Evolutionary conservation across 2,888 invertebrate genomes (phyloP).

Genomic region (Helobdella robusta): DNA sequence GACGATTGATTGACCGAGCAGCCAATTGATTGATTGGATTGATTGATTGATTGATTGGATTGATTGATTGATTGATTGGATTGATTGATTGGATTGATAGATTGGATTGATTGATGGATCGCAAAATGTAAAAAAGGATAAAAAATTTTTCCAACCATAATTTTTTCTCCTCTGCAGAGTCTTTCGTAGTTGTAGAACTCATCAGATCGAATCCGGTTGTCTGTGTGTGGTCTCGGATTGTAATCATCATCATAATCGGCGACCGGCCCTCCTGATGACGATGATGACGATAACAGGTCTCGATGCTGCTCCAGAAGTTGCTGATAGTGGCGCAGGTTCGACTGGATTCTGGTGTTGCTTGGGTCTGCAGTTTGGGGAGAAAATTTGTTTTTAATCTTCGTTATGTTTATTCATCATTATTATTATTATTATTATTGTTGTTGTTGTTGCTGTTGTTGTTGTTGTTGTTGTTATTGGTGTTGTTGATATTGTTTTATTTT

Average conservation of each 20-base stretch:
- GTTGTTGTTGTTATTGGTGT: too few species aligned
- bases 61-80: too few species aligned
- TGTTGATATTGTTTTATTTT: too few species aligned
- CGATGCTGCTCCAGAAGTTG: slow-evolving; percentile 62
- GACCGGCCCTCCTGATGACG: slow-evolving; percentile 36
- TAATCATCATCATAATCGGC: slow-evolving; percentile 1
- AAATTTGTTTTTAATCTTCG: too few species aligned
- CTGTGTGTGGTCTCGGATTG: neutral
- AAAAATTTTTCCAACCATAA: slow-evolving; percentile 27
- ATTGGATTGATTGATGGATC: too few species aligned
- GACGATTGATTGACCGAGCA: too few species aligned
- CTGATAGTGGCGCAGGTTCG: slow-evolving; percentile 83
- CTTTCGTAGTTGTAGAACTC: slow-evolving; percentile 54
- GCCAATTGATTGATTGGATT: too few species aligned
- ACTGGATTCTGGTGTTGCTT: slow-evolving; percentile 69
- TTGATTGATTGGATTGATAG: too few species aligned
- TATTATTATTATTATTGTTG: too few species aligned
- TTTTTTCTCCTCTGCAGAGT: slow-evolving; percentile 53
- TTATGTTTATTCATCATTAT: too few species aligned
- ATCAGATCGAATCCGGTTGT: slow-evolving; percentile 38
- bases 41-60: too few species aligned
- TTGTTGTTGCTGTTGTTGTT: too few species aligned
- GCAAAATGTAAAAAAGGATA: neutral
- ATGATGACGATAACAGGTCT: neutral
- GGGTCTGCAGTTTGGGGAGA: slow-evolving; percentile 44